Conservation (phyloP, 2,113 vertebrate species). For the Hylia prasina region DNA sequence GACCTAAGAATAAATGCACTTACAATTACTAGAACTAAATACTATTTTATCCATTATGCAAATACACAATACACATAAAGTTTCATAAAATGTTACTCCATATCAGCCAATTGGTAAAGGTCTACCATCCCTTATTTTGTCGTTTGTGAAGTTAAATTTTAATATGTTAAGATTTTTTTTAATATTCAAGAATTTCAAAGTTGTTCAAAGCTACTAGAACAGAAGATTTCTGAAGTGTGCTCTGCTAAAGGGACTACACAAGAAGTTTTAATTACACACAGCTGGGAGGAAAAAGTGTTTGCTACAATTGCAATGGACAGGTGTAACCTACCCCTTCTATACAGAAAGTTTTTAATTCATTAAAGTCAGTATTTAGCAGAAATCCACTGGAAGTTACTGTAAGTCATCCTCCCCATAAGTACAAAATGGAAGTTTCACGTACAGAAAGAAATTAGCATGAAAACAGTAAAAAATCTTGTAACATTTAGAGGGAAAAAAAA, state of each 20-base stretch:
- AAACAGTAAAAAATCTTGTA: not conserved
- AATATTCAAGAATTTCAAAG: not conserved
- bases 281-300: not conserved
- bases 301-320: not conserved
- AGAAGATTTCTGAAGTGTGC: not conserved
- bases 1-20: not conserved
- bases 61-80: not conserved
- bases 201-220: not conserved
- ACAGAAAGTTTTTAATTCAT: not conserved
- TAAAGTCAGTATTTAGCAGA: not conserved
- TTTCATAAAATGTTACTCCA: not conserved
- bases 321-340: not conserved
- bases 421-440: not conserved
- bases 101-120: not conserved
- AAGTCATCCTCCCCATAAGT: not conserved
- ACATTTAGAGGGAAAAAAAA: not conserved
- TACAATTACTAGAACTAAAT: not conserved
- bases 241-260: not conserved
- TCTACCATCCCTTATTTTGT: not conserved
- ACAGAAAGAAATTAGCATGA: not conserved
- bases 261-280: not conserved
- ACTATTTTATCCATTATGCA: not conserved
- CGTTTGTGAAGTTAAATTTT: not conserved
- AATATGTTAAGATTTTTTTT: not conserved
- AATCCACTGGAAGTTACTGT: not conserved